Conservation (phyloP, 64 coral and sea anemone species). For the Montipora sp. region DNA sequence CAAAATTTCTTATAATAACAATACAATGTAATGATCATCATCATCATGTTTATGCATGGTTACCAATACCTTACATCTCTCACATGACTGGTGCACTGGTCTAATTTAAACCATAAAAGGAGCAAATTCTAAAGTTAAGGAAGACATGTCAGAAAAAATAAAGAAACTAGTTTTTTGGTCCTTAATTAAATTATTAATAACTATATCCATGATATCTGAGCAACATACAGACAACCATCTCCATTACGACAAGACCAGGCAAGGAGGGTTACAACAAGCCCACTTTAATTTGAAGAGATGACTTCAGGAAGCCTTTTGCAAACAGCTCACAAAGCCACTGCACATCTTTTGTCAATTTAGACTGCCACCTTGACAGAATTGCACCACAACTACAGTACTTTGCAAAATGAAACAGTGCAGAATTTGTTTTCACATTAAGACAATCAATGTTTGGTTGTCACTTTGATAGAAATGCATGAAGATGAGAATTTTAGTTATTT, state of each 20-base stretch:
- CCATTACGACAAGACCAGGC: no score
- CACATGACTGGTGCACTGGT: not conserved
- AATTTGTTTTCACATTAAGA: not conserved
- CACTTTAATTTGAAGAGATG: no score
- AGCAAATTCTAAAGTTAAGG: not conserved
- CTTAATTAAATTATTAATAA: no score
- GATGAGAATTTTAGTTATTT: slow-evolving; percentile 28
- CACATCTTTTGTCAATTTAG: not conserved
- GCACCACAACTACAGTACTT: not conserved
- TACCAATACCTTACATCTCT: not conserved
- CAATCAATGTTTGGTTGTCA: not conserved
- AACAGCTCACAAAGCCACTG: no score
- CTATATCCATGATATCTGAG: no score
- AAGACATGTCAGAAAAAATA: not conserved
- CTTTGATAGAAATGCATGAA: not conserved
- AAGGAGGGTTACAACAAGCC: no score
- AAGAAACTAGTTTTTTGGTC: not conserved
- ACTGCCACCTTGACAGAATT: no score
- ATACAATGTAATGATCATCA: no score
- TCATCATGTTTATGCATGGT: not conserved
- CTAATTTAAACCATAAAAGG: not conserved
- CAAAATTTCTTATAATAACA: not conserved
- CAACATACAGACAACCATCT: no score
- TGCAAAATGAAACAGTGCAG: not conserved
- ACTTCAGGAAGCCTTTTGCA: no score